Percentiles rank a stretch among this genome's conserved stretches.
Conservation (phyloP, 2,888 invertebrate genomes). For the Conomelus anceps region DNA sequence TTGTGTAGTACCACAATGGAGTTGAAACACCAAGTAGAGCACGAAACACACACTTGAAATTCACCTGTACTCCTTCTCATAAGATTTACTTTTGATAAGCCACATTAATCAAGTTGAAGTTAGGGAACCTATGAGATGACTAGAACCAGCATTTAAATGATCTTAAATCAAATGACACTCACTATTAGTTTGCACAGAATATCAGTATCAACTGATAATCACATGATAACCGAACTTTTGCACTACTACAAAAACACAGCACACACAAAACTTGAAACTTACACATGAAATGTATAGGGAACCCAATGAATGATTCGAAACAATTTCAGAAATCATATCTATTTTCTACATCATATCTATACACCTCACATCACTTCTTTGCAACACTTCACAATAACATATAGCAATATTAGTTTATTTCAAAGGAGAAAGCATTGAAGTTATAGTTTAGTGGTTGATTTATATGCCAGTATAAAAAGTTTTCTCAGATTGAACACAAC, state of each 20-base stretch:
- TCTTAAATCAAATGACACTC: neutral
- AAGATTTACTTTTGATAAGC: neutral
- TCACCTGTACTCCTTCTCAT: neutral
- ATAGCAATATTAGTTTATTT: neutral
- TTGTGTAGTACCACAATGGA: neutral
- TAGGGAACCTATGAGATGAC: neutral
- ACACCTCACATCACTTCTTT: slow-evolving; percentile 7
- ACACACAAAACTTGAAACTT: neutral
- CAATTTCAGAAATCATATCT: slow-evolving; percentile 19
- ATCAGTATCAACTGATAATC: neutral
- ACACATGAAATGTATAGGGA: neutral
- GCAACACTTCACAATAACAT: neutral
- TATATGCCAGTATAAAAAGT: neutral
- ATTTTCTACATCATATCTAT: slow-evolving; percentile 14
- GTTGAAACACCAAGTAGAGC: neutral
- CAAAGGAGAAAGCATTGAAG: neutral
- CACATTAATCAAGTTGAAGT: neutral
- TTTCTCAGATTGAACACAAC: neutral
- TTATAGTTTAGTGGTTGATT: neutral
- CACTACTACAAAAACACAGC: neutral
- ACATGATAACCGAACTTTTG: neutral
- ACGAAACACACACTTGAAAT: neutral
- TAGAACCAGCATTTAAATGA: neutral
- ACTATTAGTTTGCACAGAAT: neutral
- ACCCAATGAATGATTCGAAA: slow-evolving; percentile 1